Evolutionary conservation across 2,113 vertebrate species (phyloP).

Genomic region (Chaetops frenatus): DNA sequence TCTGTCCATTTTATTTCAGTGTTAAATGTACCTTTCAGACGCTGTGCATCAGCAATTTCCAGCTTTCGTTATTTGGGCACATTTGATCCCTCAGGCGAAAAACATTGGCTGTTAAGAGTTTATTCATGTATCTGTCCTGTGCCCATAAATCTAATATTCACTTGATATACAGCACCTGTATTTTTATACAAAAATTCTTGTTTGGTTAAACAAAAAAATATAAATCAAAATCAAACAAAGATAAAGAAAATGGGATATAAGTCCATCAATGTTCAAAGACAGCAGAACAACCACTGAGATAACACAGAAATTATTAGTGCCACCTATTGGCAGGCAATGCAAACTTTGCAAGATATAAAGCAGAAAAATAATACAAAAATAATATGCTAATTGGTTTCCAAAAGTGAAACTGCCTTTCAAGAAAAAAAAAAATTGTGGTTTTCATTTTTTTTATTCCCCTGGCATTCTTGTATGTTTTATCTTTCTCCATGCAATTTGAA

Average conservation of each 20-base stretch:
- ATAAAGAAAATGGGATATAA: background rate
- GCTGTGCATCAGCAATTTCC: background rate
- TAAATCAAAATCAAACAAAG: background rate
- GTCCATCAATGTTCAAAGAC: background rate
- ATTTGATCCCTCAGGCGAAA: background rate
- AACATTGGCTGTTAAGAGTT: background rate
- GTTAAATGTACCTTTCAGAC: background rate
- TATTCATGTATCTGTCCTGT: background rate
- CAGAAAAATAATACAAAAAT: background rate
- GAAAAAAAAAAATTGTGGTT: background rate
- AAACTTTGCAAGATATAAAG: background rate
- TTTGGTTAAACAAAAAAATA: background rate
- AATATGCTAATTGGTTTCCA: background rate
- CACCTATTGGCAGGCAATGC: constrained; percentile 38
- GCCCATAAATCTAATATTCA: background rate
- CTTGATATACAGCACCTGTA: background rate
- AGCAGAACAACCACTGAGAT: background rate
- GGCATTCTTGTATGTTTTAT: background rate
- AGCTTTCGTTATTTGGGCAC: background rate
- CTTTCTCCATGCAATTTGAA: background rate
- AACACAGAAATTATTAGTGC: constrained; percentile 46
- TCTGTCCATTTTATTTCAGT: background rate
- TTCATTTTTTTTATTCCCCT: background rate
- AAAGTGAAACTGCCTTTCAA: background rate
- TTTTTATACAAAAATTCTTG: background rate